Evolutionary conservation across 2,797 vertebrate genomes (phyloP).

Genomic region (Lacerta viridis): DNA sequence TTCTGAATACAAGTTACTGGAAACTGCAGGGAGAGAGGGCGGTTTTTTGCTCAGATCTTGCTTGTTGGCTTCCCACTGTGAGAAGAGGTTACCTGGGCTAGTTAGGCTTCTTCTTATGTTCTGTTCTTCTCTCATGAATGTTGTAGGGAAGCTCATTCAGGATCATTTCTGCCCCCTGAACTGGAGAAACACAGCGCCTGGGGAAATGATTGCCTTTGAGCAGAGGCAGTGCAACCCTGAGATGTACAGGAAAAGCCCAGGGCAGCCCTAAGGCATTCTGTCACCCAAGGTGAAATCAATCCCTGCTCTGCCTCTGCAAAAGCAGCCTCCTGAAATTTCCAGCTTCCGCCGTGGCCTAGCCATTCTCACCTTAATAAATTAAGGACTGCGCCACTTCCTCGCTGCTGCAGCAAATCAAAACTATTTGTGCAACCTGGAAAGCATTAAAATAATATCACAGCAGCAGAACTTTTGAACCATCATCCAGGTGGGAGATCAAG

Average conservation of each 20-base stretch:
- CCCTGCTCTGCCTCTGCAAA: background rate
- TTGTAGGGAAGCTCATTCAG: background rate
- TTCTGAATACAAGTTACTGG: no score
- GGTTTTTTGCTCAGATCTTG: background rate
- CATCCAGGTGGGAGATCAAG: conserved; percentile 64
- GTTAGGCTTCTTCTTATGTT: no score
- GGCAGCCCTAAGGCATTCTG: background rate
- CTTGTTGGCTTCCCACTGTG: background rate
- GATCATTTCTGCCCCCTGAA: conserved; percentile 1
- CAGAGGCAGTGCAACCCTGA: background rate
- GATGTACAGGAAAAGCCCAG: background rate
- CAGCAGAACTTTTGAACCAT: conserved; percentile 31
- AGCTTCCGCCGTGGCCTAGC: no score
- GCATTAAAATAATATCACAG: conserved; percentile 45
- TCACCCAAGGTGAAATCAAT: background rate
- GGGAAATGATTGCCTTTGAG: conserved; percentile 1
- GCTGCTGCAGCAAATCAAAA: conserved; percentile 23
- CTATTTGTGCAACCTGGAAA: conserved; percentile 34
- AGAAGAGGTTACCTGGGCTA: background rate
- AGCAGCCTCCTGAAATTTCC: background rate
- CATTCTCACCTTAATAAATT: background rate
- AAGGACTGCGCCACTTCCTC: background rate
- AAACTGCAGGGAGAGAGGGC: no score
- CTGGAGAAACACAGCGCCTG: background rate
- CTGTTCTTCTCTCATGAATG: conserved; percentile 7